These are phyloP conservation scores for Trachymyrmex cornetzi DNA, from an alignment of 1,140 invertebrate genomes.

Conservation along the genomic window DNA sequence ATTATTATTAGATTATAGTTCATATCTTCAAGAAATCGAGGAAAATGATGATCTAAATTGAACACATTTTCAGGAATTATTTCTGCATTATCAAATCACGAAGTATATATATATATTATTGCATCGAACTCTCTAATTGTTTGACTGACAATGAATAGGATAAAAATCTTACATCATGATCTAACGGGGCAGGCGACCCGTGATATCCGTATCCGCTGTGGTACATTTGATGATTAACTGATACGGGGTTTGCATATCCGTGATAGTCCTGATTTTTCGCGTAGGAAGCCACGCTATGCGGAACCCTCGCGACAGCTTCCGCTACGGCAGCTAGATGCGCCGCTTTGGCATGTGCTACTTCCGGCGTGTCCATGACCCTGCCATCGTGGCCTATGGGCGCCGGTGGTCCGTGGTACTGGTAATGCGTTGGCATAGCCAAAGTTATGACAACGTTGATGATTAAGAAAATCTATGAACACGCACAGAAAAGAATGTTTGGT, in stretches of 20 bases:
- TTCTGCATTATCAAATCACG: neutral
- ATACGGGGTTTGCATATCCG: constrained; percentile 77
- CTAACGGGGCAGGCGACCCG: constrained; percentile 74
- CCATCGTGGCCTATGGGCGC: constrained; percentile 86
- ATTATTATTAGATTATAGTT: neutral
- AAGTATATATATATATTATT: neutral
- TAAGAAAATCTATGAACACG: constrained; percentile 52
- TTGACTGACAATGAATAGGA: neutral
- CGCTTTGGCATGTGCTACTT: constrained; percentile 88
- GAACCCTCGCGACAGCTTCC: constrained; percentile 68
- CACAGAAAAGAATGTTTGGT: too few relatives aligned
- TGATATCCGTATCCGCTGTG: constrained; percentile 71
- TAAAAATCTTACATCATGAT: constrained; percentile 70
- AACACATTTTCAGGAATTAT: neutral
- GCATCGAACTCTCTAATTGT: neutral
- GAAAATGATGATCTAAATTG: neutral
- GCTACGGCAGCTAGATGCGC: constrained; percentile 85
- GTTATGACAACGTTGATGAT: constrained; percentile 25
- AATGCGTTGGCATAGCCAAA: constrained; percentile 60
- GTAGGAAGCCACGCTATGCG: constrained; percentile 7
- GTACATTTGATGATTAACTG: constrained; percentile 70
- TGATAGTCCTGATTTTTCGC: constrained; percentile 66
- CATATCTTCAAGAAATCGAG: neutral
- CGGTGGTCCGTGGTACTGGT: constrained; percentile 82
- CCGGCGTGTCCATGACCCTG: constrained; percentile 87